phyloP scores from a whole-genome alignment of 1,140 invertebrate genomes.

The Meloidogyne chitwoodi region DNA sequence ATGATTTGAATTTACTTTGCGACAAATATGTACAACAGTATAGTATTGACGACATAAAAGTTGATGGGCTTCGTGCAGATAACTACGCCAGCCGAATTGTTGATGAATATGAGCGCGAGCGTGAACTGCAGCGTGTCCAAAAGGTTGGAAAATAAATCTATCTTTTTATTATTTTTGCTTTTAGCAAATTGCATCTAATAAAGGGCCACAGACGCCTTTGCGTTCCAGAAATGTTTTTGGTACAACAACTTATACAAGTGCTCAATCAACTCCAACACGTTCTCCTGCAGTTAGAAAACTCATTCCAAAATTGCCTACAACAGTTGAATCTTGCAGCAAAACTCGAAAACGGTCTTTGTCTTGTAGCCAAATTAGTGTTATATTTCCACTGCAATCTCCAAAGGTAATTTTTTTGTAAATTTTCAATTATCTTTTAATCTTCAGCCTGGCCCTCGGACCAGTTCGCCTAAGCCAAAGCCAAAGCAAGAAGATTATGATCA shows the following conservation, averaged over 20 bases:
- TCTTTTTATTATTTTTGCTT: neutral
- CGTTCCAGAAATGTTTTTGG: neutral
- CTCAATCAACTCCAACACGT: neutral
- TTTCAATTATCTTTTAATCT: no score
- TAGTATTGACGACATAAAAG: conserved; percentile 3
- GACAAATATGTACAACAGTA: neutral
- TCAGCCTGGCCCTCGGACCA: neutral
- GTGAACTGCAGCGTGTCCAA: neutral
- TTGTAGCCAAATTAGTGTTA: neutral
- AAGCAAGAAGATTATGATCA: no score
- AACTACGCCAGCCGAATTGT: neutral
- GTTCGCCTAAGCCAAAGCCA: neutral
- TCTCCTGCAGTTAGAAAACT: neutral
- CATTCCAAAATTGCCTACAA: neutral
- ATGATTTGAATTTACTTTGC: neutral
- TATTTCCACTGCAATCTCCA: neutral
- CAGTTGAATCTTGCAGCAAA: neutral
- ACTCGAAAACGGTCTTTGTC: conserved; percentile 13
- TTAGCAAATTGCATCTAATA: neutral
- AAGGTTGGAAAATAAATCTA: neutral
- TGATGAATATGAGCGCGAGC: neutral
- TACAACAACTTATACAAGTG: neutral
- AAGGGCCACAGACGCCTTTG: neutral
- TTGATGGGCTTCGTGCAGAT: conserved; percentile 11
- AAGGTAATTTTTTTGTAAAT: no score